These are phyloP conservation scores for Philantomba maxwellii DNA, from an alignment of 2,113 vertebrate genomes.

Conservation along the genomic window DNA sequence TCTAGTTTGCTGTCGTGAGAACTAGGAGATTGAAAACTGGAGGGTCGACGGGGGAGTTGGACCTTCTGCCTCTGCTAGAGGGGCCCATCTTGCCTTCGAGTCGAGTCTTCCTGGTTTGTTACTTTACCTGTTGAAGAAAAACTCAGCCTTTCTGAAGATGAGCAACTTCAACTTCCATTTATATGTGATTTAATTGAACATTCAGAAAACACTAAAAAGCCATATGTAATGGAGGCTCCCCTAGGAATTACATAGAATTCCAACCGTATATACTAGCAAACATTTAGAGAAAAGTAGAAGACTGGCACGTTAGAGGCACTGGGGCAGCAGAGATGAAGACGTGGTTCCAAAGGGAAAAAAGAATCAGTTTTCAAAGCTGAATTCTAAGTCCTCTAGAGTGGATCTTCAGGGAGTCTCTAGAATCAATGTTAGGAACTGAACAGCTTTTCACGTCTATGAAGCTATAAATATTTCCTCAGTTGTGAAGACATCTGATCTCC, in stretches of 20 bases:
- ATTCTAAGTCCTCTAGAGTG: background rate
- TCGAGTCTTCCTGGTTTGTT: background rate
- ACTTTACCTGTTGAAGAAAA: background rate
- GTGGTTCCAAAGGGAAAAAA: background rate
- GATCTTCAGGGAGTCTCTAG: background rate
- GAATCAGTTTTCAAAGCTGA: background rate
- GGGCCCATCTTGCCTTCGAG: background rate
- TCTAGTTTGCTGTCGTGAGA: background rate
- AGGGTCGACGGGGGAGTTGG: background rate
- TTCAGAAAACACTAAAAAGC: background rate
- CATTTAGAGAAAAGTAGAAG: background rate
- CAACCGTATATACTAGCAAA: background rate
- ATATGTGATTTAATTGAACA: background rate
- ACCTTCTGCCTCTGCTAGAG: background rate
- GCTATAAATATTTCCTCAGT: background rate
- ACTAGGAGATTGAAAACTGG: background rate
- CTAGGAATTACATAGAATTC: background rate
- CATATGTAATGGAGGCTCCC: background rate
- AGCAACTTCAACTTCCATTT: background rate
- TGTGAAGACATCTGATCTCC: background rate
- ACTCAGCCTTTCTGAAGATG: background rate
- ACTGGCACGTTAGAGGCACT: background rate
- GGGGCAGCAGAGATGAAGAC: background rate
- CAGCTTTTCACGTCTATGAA: background rate
- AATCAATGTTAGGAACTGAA: background rate